These are phyloP conservation scores for Xestia xanthographa DNA, from an alignment of 2,888 invertebrate species.

Conservation along the genomic window DNA sequence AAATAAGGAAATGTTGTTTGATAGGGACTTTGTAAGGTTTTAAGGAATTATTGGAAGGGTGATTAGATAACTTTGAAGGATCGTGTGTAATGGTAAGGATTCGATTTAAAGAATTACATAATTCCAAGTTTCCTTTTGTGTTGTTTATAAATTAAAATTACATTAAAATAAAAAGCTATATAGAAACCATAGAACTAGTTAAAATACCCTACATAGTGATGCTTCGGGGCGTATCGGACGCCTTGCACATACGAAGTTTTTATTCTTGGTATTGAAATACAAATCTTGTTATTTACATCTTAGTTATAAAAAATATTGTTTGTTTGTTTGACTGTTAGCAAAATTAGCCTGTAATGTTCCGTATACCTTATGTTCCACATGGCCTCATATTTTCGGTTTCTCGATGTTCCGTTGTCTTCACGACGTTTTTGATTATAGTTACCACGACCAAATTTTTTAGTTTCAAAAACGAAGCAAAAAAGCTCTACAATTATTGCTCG, in stretches of 20 bases:
- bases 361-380: no score
- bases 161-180: not conserved
- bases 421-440: not conserved
- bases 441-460: not conserved
- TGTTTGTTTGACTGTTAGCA: no score
- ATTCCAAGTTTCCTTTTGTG: not conserved
- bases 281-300: not conserved
- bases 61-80: slow-evolving; percentile 10
- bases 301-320: no score
- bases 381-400: not conserved
- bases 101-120: not conserved
- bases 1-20: slow-evolving; percentile 48
- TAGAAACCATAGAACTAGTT: not conserved
- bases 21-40: slow-evolving; percentile 1
- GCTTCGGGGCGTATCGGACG: not conserved
- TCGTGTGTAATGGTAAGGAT: not conserved
- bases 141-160: not conserved
- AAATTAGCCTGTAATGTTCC: no score
- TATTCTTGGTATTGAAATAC: not conserved
- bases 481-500: not conserved
- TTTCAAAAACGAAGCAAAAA: not conserved
- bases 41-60: slow-evolving; percentile 8
- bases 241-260: not conserved
- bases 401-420: not conserved
- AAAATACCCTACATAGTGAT: not conserved